phyloP scores from a whole-genome alignment of 2,113 vertebrate species.

The Isurus oxyrinchus region DNA sequence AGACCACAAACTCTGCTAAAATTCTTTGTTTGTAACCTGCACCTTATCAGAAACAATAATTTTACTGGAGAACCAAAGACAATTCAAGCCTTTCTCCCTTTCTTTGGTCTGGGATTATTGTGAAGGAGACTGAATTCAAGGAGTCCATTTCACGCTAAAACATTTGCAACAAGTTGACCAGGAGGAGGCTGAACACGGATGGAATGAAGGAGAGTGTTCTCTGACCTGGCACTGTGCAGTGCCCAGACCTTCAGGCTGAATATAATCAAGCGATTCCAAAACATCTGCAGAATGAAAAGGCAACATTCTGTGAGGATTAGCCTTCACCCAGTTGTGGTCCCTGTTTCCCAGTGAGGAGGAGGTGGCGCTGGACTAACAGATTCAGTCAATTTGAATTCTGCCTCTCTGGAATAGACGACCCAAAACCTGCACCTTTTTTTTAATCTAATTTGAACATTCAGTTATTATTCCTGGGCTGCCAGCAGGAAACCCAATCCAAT shows the following conservation, averaged over 20 bases:
- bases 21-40: background rate
- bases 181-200: background rate
- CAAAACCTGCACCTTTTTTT: background rate
- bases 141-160: background rate
- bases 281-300: background rate
- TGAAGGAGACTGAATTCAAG: background rate
- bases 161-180: background rate
- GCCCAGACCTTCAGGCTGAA: background rate
- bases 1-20: background rate
- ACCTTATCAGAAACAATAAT: background rate
- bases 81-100: background rate
- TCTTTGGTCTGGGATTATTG: background rate
- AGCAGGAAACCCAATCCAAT: background rate
- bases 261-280: background rate
- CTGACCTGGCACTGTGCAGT: background rate
- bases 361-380: background rate
- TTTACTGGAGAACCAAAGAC: background rate
- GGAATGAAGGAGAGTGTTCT: background rate
- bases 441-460: background rate
- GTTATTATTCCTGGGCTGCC: background rate
- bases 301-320: background rate
- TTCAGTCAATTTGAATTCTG: background rate
- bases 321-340: no score
- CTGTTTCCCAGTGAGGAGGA: background rate
- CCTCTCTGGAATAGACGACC: background rate